These are phyloP conservation scores for Macrophya alboannulata DNA, from an alignment of 2,888 invertebrate species.

Conservation along the genomic window DNA sequence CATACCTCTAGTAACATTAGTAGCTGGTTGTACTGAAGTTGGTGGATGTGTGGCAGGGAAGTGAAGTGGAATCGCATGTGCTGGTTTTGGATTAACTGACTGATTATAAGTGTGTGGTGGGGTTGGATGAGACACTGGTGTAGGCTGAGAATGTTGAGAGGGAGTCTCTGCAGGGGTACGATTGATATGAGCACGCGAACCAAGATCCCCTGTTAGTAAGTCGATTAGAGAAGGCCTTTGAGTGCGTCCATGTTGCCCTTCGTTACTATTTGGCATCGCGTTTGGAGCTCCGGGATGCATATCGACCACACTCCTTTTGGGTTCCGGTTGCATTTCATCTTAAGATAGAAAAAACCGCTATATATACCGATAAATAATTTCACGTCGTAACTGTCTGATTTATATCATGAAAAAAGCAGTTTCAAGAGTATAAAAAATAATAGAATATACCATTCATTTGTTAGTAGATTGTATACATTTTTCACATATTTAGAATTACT, in stretches of 20 bases:
- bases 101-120: slow-evolving; percentile 65
- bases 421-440: neutral
- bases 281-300: slow-evolving; percentile 72
- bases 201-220: slow-evolving; percentile 84
- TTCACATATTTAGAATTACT: neutral
- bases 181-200: slow-evolving; percentile 74
- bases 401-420: neutral
- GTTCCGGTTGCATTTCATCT: slow-evolving; percentile 77
- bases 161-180: slow-evolving; percentile 75
- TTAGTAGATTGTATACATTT: neutral
- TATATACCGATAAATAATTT: neutral
- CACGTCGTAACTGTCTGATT: neutral
- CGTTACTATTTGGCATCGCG: slow-evolving; percentile 63
- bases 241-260: slow-evolving; percentile 79
- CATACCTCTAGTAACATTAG: slow-evolving; percentile 53
- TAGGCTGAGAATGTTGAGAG: slow-evolving; percentile 54
- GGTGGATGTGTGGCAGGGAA: slow-evolving; percentile 51
- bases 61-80: slow-evolving; percentile 43
- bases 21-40: slow-evolving; percentile 53
- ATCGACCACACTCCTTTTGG: slow-evolving; percentile 76
- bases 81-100: slow-evolving; percentile 41
- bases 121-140: slow-evolving; percentile 71
- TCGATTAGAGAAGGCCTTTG: slow-evolving; percentile 88
- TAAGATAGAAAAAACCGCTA: slow-evolving; percentile 7
- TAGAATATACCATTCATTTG: too few relatives aligned